phyloP scores from a whole-genome alignment of 2,888 invertebrate species.

The Pterostichus madidus region DNA sequence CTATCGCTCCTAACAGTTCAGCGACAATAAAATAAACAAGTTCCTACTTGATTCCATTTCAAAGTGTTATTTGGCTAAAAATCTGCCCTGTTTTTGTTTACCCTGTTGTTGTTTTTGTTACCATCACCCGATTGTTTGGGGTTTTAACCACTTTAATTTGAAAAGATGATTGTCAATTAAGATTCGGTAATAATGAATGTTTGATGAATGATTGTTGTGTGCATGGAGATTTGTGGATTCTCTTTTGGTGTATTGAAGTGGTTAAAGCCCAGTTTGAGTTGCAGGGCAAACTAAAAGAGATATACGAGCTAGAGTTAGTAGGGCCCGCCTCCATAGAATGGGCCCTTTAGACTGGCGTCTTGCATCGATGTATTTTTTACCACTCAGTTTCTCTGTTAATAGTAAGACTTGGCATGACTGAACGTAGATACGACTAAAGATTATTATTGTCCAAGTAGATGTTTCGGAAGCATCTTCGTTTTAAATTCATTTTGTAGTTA shows the following conservation, averaged over 20 bases:
- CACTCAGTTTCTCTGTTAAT: constrained; percentile 23
- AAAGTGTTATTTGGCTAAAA: background rate
- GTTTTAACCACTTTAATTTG: constrained; percentile 41
- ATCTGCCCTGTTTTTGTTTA: constrained; percentile 9
- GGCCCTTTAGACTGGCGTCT: constrained; percentile 36
- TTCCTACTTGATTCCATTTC: constrained; percentile 44
- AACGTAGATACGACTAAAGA: constrained; percentile 32
- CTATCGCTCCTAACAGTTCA: constrained; percentile 3
- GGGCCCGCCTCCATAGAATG: constrained; percentile 1
- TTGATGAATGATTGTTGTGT: background rate
- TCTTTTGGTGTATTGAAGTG: constrained; percentile 3
- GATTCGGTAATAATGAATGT: constrained; percentile 21
- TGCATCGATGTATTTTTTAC: constrained; percentile 51
- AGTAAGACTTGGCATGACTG: constrained; percentile 54
- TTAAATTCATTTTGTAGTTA: constrained; percentile 45
- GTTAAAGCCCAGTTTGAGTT: constrained; percentile 1
- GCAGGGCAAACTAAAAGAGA: constrained; percentile 12
- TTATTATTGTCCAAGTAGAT: constrained; percentile 51
- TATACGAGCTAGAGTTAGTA: constrained; percentile 19
- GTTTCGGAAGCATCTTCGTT: constrained; percentile 52
- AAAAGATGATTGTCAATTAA: constrained; percentile 39
- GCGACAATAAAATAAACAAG: constrained; percentile 58
- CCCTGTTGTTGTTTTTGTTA: constrained; percentile 27
- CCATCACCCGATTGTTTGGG: constrained; percentile 9
- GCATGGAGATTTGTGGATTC: background rate